These are phyloP conservation scores for Alcis repandata DNA, from an alignment of 2,888 invertebrate species.

Conservation along the genomic window DNA sequence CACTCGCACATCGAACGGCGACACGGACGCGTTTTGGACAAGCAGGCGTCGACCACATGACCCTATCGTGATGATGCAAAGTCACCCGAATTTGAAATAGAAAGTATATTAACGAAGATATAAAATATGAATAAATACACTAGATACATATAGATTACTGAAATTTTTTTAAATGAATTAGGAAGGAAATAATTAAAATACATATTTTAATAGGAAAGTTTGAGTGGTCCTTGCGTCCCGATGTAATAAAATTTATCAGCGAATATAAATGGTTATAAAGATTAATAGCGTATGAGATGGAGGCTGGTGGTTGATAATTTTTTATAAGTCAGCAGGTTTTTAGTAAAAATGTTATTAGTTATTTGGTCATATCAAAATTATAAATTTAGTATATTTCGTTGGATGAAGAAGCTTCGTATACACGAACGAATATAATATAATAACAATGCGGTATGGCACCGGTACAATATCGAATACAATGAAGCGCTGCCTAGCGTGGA, in stretches of 20 bases:
- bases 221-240: slow-evolving; percentile 93
- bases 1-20: slow-evolving; percentile 81
- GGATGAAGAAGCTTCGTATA: slow-evolving; percentile 69
- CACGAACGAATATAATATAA: slow-evolving; percentile 51
- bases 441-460: slow-evolving; percentile 74
- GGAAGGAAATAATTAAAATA: slow-evolving; percentile 60
- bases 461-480: slow-evolving; percentile 75
- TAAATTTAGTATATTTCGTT: slow-evolving; percentile 55
- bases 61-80: slow-evolving; percentile 66
- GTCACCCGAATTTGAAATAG: slow-evolving; percentile 63
- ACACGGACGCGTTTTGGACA: slow-evolving; percentile 71
- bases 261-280: slow-evolving; percentile 43
- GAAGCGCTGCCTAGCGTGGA: slow-evolving; percentile 72
- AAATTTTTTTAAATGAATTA: slow-evolving; percentile 57
- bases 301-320: slow-evolving; percentile 28
- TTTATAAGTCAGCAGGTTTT: slow-evolving; percentile 38
- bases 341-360: slow-evolving; percentile 37
- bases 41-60: slow-evolving; percentile 69
- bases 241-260: slow-evolving; percentile 57
- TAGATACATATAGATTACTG: slow-evolving; percentile 60
- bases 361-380: slow-evolving; percentile 31
- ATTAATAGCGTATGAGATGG: slow-evolving; percentile 33
- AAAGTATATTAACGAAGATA: slow-evolving; percentile 50
- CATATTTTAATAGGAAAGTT: slow-evolving; percentile 87
- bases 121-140: slow-evolving; percentile 42